These are phyloP conservation scores for Cerceris ruficornis DNA, from an alignment of 2,888 invertebrate species.

Conservation along the genomic window DNA sequence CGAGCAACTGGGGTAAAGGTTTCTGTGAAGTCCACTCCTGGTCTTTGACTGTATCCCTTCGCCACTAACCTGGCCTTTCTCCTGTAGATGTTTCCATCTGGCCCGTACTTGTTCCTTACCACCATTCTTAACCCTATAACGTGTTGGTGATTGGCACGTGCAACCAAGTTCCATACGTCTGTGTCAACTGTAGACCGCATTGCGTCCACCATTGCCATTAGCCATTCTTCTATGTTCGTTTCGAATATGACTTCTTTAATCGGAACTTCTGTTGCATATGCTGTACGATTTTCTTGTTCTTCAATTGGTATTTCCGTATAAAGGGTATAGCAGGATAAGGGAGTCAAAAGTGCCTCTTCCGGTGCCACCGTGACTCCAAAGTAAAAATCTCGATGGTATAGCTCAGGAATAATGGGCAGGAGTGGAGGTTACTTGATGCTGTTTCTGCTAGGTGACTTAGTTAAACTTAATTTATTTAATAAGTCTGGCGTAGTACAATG, in stretches of 20 bases:
- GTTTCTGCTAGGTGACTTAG: too few species aligned
- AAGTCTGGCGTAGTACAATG: too few species aligned
- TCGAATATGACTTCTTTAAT: not conserved
- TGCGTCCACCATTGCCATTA: not conserved
- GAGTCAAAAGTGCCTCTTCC: too few species aligned
- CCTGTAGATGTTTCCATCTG: not conserved
- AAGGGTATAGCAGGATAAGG: too few species aligned
- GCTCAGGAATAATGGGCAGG: too few species aligned
- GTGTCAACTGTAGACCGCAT: not conserved
- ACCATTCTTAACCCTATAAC: not conserved
- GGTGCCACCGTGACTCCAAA: too few species aligned
- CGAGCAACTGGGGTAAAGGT: not conserved
- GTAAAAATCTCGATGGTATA: too few species aligned
- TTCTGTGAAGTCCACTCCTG: not conserved
- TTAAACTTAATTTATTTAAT: too few species aligned
- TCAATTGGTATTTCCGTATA: not conserved
- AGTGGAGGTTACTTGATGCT: too few species aligned
- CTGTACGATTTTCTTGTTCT: not conserved
- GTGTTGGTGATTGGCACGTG: not conserved
- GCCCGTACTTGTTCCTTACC: not conserved
- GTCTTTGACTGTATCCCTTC: not conserved
- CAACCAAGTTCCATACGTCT: not conserved
- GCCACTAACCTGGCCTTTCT: not conserved
- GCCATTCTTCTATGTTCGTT: not conserved
- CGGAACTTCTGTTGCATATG: not conserved